Conservation (phyloP, 1,140 invertebrate genomes). For the Rhagoletis pomonella region DNA sequence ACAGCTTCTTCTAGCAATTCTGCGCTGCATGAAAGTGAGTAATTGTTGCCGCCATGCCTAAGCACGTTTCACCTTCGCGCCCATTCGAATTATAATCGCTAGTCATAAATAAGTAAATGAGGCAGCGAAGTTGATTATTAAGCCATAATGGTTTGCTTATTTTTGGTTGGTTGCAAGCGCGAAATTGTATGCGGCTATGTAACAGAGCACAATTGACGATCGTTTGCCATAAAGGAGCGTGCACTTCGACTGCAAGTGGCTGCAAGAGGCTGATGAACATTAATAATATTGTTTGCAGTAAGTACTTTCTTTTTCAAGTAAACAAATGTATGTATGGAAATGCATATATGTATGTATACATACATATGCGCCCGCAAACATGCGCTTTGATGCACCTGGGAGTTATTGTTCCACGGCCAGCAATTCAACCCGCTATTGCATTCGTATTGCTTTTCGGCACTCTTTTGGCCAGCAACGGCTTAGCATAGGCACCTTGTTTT, state of each 20-base stretch:
- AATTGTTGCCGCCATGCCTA: background rate
- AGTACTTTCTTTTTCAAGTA: slow-evolving; percentile 37
- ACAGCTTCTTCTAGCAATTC: background rate
- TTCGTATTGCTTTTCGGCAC: background rate
- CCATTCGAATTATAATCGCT: background rate
- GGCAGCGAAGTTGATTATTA: slow-evolving; percentile 15
- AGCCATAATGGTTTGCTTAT: background rate
- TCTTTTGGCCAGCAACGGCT: too few relatives aligned
- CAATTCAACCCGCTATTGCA: background rate
- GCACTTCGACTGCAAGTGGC: background rate
- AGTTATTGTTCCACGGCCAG: background rate
- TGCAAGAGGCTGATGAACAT: background rate
- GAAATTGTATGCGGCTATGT: background rate
- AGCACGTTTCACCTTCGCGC: slow-evolving; percentile 18
- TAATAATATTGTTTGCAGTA: background rate
- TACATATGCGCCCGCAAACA: background rate
- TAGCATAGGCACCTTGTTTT: background rate
- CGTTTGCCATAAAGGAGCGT: background rate
- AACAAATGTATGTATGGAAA: background rate
- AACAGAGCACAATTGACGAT: background rate
- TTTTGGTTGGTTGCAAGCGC: slow-evolving; percentile 1
- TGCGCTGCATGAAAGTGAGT: too few relatives aligned
- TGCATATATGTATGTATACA: background rate
- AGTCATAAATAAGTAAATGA: slow-evolving; percentile 38
- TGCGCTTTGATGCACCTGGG: background rate